These are phyloP conservation scores for Diachasma alloeum DNA, from an alignment of 1,140 invertebrate species.

Conservation along the genomic window DNA sequence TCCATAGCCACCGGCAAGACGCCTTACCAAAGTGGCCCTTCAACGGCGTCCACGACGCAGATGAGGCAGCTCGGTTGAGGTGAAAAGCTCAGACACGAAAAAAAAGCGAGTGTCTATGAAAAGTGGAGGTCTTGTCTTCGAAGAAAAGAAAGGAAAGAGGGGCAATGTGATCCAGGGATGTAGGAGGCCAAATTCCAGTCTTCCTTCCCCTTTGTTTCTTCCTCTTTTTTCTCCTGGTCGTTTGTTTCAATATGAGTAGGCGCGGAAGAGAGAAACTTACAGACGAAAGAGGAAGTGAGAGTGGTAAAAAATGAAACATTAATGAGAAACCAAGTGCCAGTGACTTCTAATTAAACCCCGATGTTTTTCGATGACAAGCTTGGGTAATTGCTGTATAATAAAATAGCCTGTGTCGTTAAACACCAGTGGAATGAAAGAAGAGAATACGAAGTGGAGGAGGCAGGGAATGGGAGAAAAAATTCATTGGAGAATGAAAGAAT, in stretches of 20 bases:
- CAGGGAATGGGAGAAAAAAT: not conserved
- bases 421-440: not conserved
- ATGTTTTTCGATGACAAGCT: not conserved
- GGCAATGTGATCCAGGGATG: not conserved
- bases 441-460: not conserved
- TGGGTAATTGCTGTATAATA: not conserved
- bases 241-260: not conserved
- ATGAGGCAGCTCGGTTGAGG: not conserved
- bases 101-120: not conserved
- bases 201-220: not conserved
- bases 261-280: not conserved
- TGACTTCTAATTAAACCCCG: slow-evolving; percentile 8
- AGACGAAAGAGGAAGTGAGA: not conserved
- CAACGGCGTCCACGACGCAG: not conserved
- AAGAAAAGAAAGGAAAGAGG: not conserved
- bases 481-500: not conserved
- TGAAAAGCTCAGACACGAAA: not conserved
- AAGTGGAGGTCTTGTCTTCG: not conserved
- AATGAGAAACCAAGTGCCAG: slow-evolving; percentile 1
- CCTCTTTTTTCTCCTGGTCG: not conserved
- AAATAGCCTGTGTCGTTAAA: not conserved
- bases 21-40: not conserved
- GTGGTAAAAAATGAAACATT: not conserved
- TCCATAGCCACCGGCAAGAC: not conserved
- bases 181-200: not conserved